phyloP scores from a whole-genome alignment of 2,113 vertebrate genomes.

The Marcusenius ussheri region DNA sequence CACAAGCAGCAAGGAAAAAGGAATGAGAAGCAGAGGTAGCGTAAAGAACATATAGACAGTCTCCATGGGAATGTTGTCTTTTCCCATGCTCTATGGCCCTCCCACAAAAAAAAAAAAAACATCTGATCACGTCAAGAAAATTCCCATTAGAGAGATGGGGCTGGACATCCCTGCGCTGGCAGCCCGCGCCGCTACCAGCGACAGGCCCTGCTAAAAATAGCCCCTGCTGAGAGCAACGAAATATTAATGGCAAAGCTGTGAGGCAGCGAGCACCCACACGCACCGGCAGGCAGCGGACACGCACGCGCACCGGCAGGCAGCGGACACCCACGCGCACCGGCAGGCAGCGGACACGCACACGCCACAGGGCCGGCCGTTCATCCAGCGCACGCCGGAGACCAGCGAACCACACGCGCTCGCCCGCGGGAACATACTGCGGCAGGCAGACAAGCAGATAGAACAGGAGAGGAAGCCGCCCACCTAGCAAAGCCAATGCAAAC shows the following conservation, averaged over 20 bases:
- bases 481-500: not conserved
- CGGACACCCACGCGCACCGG: not conserved
- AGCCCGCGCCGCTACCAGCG: not conserved
- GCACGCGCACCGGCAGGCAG: not conserved
- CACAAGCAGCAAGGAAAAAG: not conserved
- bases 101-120: not conserved
- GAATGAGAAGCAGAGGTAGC: not conserved
- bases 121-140: not conserved
- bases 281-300: not conserved
- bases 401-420: not conserved
- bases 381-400: not conserved
- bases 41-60: not conserved
- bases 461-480: not conserved
- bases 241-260: not conserved
- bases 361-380: not conserved
- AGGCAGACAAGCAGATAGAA: not conserved
- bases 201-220: constrained; percentile 17
- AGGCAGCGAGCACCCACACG: not conserved
- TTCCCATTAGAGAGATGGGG: not conserved
- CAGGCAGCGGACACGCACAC: not conserved
- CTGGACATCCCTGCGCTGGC: not conserved
- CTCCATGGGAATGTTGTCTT: constrained; percentile 38
- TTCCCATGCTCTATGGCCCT: constrained; percentile 43
- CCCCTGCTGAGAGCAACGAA: not conserved
- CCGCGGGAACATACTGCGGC: not conserved